Base-by-base conservation (phyloP, 2,888 invertebrate genomes). In the Priocnemis perturbator region DNA sequence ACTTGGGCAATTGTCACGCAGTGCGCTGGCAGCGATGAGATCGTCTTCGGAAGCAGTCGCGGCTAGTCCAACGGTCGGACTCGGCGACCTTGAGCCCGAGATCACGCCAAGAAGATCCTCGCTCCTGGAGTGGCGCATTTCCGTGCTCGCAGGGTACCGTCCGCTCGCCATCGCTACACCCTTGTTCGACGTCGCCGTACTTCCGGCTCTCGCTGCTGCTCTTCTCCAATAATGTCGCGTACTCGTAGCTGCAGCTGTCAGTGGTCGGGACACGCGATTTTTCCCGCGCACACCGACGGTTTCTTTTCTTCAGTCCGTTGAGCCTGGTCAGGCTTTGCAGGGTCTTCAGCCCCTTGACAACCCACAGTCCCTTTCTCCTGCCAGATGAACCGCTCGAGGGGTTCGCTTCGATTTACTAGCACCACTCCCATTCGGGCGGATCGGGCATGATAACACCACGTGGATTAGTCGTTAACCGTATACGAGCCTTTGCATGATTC, bases 71-170 rank as follows among this genome's bases (percentile, higher is more conserved):
- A 74, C 74, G n/a, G 81, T 74, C 14, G 87, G 85, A 47, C 85
- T 85, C 11, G 86, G 83, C 14, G 85, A 81, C 56, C 85, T 74
- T 45, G 83, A 84, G 17, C 69, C 65, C 65, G 77, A 64, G 64
- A 74, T 73, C 17, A 82, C 81, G 4, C 87, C 87, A 23, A 88
- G 78, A 14, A 89, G 76, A 74, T 88, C 88, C 74, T 89, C 89
- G 81, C 88, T 88, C 7, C 85, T 71, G 26, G 88, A 88, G 57
- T 89, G 89, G 11, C 88, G 82, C 87, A 89, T 88, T 69, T 89
- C 89, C 50, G 83, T 82, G 11, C 11, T 37, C 68, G 81, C 84
- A 19, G 84, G 81, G 66, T 84, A 88, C 59, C 84, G 78, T 21
- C 59, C 69, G 45, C 61, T 60, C 2, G 73, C 68, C 11, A 71